Evolutionary conservation across 2,888 invertebrate species (phyloP).

Genomic region (Hoplodrina ambigua): DNA sequence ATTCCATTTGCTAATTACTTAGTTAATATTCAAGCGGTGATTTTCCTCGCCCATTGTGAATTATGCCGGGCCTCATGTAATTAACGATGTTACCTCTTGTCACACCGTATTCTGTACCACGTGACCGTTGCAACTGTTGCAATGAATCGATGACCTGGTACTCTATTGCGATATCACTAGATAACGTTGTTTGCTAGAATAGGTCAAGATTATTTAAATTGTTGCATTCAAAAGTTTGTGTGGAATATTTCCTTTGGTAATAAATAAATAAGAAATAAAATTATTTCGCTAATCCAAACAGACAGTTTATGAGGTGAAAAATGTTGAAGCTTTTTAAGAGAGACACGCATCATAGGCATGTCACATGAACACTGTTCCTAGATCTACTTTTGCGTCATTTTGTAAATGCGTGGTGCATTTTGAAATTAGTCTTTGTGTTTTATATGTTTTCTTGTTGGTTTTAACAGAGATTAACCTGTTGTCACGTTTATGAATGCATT

Average conservation of each 20-base stretch:
- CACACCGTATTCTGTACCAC: conserved; percentile 33
- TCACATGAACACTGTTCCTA: conserved; percentile 17
- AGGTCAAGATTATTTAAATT: conserved; percentile 43
- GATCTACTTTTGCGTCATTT: conserved; percentile 36
- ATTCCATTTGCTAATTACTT: conserved; percentile 62
- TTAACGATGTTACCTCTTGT: conserved; percentile 49
- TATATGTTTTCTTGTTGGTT: conserved; percentile 25
- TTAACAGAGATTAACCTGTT: conserved; percentile 47
- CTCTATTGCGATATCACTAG: conserved; percentile 38
- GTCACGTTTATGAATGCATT: conserved; percentile 52
- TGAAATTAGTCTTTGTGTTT: conserved; percentile 35
- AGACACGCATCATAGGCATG: conserved; percentile 23
- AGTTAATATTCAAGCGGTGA: conserved; percentile 62
- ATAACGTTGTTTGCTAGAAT: conserved; percentile 21
- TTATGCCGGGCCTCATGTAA: conserved; percentile 50
- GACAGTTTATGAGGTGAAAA: conserved; percentile 43
- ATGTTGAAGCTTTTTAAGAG: conserved; percentile 6
- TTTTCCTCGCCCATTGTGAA: conserved; percentile 62
- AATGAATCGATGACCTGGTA: conserved; percentile 45
- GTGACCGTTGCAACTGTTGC: conserved; percentile 42
- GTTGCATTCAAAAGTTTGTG: conserved; percentile 9
- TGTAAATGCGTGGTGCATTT: conserved; percentile 27
- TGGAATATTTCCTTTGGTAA: background rate
- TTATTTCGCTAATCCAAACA: conserved; percentile 16
- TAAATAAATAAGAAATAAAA: background rate